phyloP scores from a whole-genome alignment of 2,113 vertebrate species.

The Passer domesticus region DNA sequence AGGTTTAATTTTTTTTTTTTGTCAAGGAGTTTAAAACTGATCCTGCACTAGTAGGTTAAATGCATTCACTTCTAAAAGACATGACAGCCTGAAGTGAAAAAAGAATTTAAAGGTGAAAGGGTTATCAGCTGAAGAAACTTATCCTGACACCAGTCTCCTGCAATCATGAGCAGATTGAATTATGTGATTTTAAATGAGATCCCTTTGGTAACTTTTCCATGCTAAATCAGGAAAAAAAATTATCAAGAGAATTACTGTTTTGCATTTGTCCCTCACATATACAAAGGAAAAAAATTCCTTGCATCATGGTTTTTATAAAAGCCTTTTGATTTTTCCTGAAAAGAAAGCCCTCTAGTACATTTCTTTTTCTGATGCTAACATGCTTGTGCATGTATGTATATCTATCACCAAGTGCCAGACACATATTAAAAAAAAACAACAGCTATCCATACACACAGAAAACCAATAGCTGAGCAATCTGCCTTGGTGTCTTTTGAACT shows the following conservation, averaged over 20 bases:
- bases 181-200: slow-evolving; percentile 68
- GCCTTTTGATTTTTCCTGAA: neutral
- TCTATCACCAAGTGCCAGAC: neutral
- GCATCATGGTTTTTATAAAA: neutral
- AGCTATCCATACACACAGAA: neutral
- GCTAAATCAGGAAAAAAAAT: neutral
- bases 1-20: fast-evolving
- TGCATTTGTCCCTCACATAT: neutral
- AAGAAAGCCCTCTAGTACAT: neutral
- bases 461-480: slow-evolving; percentile 27
- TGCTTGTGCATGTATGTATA: neutral
- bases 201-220: slow-evolving; percentile 15
- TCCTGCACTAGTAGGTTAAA: slow-evolving; percentile 64
- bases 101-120: slow-evolving; percentile 68
- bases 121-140: slow-evolving; percentile 74
- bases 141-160: slow-evolving; percentile 63
- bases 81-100: slow-evolving; percentile 59
- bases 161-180: slow-evolving; percentile 60
- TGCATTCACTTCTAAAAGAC: slow-evolving; percentile 24
- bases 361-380: neutral
- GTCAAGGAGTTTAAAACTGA: slow-evolving; percentile 16
- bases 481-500: slow-evolving; percentile 18
- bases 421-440: neutral
- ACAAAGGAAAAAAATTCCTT: slow-evolving; percentile 29
- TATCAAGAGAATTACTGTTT: neutral